Evolutionary conservation across 2,888 invertebrate genomes (phyloP), one percentile per base, ranked within the genome.

Genomic region (Spodoptera exigua): DNA sequence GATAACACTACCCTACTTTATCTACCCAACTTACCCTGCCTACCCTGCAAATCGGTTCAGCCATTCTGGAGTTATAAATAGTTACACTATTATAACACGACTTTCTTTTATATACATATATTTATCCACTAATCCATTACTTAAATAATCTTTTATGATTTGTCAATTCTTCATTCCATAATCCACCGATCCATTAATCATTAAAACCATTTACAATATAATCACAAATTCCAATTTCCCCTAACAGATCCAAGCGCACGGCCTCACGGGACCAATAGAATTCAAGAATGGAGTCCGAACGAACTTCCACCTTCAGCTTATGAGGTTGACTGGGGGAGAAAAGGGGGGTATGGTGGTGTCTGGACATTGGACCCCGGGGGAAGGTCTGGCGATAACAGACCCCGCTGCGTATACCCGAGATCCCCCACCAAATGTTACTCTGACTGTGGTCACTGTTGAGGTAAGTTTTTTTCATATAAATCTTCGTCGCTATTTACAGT

Each of bases 371-470:
- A 96, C 95, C 12, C 96, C 97, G 0, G 93, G 92, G 0, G 95
- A 94, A 4, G 97, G 98, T 1, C 95, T 98, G 59, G 96, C 96
- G 81, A 95, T 98, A 69, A 97, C 98, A 0, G 98, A 98, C 87
- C 96, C 97, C 0, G 96, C 96, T 0, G 98, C 98, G 2, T 98
- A 98, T 86, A 97, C 96, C 86, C 96, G 98, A 74, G 96, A 96
- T 45, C 96, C 96, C 36, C 95, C 96, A 0, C 97, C 97, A 0
- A 98, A 98, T 89, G 97, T 98, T 17, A 98, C 98, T 0, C 95
- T 98, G 4, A 96, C 98, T 51, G 98, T 98, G n/a, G 98, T 98
- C 90, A 98, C 98, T 35, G 96, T 97, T 82, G 97, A 97, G 96
- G 98, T 98, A 87, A 63, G 80, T 61, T 7, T 32, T 2, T 2